Evolutionary conservation across 2,888 invertebrate genomes (phyloP).

Genomic region (Mechanitis mazaeus): DNA sequence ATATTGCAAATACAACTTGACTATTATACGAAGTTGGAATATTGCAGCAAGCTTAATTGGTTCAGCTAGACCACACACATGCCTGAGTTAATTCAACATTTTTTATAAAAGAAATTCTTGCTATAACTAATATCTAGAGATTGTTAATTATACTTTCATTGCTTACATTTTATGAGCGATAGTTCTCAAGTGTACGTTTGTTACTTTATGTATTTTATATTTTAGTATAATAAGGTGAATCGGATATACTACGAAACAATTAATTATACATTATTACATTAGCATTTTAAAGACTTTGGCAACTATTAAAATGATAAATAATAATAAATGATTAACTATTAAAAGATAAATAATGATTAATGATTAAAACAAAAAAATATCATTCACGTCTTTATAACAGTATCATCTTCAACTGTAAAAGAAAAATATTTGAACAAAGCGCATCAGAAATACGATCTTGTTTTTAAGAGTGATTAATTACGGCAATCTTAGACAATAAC

Average conservation of each 20-base stretch:
- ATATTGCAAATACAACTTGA: no score
- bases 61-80: conserved; percentile 14
- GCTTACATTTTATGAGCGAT: background rate
- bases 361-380: background rate
- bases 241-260: no score
- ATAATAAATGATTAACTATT: no score
- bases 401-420: background rate
- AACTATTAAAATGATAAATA: no score
- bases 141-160: conserved; percentile 13
- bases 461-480: conserved; percentile 5
- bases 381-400: background rate
- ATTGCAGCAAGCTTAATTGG: conserved; percentile 18
- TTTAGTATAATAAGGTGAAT: no score
- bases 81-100: conserved; percentile 19
- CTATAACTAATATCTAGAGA: conserved; percentile 15
- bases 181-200: no score
- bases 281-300: no score
- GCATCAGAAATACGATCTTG: background rate
- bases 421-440: conserved; percentile 2
- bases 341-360: no score
- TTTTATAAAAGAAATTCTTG: conserved; percentile 17
- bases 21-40: conserved; percentile 20
- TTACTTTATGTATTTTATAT: no score
- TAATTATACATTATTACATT: no score
- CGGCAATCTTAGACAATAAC: background rate